Evolutionary conservation across 1,140 invertebrate species (phyloP).

Genomic region (Drosophila rhopaloa): DNA sequence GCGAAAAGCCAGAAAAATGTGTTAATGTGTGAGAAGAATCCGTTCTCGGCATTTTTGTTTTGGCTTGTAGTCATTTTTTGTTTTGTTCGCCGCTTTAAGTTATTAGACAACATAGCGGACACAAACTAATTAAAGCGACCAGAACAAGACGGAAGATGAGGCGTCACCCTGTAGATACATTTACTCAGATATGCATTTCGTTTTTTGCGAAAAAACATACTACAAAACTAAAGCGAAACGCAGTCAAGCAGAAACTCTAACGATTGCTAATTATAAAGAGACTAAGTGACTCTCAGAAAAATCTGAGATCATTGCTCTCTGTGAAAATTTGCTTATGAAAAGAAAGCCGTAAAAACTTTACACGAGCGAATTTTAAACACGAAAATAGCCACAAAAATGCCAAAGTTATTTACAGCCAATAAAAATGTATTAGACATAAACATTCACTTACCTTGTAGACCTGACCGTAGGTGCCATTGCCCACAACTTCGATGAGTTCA

Average conservation of each 20-base stretch:
- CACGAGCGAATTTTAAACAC: slow-evolving; percentile 14
- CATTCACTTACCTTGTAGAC: slow-evolving; percentile 96
- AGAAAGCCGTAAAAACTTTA: slow-evolving; percentile 35
- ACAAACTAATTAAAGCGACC: slow-evolving; percentile 76
- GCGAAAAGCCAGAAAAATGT: slow-evolving; percentile 62
- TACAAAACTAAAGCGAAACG: slow-evolving; percentile 50
- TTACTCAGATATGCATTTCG: slow-evolving; percentile 22
- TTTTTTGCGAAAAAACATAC: slow-evolving; percentile 4
- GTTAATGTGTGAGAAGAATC: slow-evolving; percentile 79
- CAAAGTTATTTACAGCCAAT: slow-evolving; percentile 6
- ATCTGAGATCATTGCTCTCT: slow-evolving; percentile 52
- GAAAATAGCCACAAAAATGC: slow-evolving; percentile 15
- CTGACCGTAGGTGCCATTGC: slow-evolving; percentile 99
- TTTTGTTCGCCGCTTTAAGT: slow-evolving; percentile 46
- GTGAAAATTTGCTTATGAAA: slow-evolving; percentile 40
- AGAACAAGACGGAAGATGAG: slow-evolving; percentile 33
- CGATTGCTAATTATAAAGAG: slow-evolving; percentile 77
- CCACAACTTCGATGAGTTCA: slow-evolving; percentile 99
- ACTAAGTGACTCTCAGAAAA: slow-evolving; percentile 46
- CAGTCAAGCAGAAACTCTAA: slow-evolving; percentile 78
- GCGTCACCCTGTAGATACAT: slow-evolving; percentile 31
- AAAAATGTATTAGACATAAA: slow-evolving; percentile 7
- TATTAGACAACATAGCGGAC: slow-evolving; percentile 64
- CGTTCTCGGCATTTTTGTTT: slow-evolving; percentile 39
- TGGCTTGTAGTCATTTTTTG: slow-evolving; percentile 26